Conservation (phyloP, 2,888 invertebrate species). For the Synergus japonicus region DNA sequence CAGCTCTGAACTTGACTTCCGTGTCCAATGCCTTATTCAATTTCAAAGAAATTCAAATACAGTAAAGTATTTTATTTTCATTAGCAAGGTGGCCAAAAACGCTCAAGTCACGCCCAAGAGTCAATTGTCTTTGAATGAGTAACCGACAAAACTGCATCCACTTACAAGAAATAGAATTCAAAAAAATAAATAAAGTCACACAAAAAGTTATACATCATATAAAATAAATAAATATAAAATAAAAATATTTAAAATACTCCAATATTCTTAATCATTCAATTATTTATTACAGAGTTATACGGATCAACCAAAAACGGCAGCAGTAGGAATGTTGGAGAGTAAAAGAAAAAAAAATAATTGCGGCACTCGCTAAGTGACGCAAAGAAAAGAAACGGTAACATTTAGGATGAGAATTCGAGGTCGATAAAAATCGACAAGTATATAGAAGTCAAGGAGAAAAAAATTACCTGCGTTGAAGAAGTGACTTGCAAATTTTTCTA, state of each 20-base stretch:
- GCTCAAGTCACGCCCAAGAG: conserved; percentile 27
- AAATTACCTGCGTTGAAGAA: not conserved
- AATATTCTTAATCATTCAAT: not conserved
- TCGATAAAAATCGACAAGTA: not conserved
- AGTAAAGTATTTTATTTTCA: conserved; percentile 27
- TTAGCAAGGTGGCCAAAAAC: not conserved
- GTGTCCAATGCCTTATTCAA: conserved; percentile 45
- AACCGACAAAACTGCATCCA: conserved; percentile 28
- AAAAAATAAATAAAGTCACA: not conserved
- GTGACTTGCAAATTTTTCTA: conserved; percentile 19
- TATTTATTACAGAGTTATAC: not conserved
- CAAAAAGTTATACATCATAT: not conserved
- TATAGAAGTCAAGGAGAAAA: not conserved
- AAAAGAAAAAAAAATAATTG: not conserved
- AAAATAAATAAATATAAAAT: not conserved
- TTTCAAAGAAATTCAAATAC: conserved; percentile 50
- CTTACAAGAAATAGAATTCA: not conserved
- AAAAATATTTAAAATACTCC: not conserved
- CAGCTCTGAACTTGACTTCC: conserved; percentile 14
- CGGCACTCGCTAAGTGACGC: not conserved
- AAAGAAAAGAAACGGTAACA: not conserved
- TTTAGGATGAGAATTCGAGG: not conserved
- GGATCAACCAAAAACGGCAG: not conserved
- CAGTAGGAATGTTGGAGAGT: not conserved
- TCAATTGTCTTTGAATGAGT: conserved; percentile 22